phyloP scores from a whole-genome alignment of 2,797 vertebrate species.

The Phrynocephalus guinanensis region DNA sequence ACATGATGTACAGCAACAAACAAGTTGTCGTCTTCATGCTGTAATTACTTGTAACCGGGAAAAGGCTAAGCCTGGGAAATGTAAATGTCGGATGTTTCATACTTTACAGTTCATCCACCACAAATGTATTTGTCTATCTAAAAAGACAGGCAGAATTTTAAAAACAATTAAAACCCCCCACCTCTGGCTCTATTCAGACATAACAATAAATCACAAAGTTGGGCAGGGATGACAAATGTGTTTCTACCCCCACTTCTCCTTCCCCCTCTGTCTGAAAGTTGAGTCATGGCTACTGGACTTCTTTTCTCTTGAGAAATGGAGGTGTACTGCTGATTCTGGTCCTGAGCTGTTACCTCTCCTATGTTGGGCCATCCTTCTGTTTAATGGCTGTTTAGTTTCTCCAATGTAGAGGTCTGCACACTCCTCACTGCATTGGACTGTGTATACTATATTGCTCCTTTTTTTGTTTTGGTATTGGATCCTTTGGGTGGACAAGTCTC shows the following conservation, averaged over 20 bases:
- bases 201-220: background rate
- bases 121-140: background rate
- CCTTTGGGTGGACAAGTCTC: too few species aligned
- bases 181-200: background rate
- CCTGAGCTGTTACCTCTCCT: too few species aligned
- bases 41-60: constrained; percentile 16
- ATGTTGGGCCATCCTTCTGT: too few species aligned
- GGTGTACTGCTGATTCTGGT: too few species aligned
- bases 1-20: constrained; percentile 37
- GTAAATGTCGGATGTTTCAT: constrained; percentile 35
- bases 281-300: too few species aligned
- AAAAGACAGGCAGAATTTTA: constrained; percentile 4
- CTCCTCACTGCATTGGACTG: too few species aligned
- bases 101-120: background rate
- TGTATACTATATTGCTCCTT: too few species aligned
- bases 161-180: background rate
- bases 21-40: constrained; percentile 41
- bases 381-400: too few species aligned
- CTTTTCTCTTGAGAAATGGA: too few species aligned
- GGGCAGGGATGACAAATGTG: background rate
- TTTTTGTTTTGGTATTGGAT: too few species aligned
- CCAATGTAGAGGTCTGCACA: too few species aligned
- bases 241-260: background rate
- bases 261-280: background rate
- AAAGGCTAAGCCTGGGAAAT: constrained; percentile 35